phyloP scores from a whole-genome alignment of 1,140 invertebrate species.

The Laupala kohalensis region DNA sequence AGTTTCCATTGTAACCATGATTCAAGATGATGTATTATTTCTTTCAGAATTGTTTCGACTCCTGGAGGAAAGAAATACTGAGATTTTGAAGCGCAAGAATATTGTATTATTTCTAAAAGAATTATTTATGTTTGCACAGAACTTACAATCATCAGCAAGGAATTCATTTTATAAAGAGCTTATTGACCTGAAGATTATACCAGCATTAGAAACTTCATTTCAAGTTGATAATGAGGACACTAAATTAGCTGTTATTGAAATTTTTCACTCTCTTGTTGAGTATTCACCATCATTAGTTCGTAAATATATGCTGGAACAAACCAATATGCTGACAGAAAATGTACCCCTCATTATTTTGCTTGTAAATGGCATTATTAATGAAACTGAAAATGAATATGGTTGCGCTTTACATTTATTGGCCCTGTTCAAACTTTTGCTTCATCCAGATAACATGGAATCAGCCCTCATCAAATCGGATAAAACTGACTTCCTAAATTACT shows the following conservation, averaged over 20 bases:
- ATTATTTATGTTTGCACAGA: neutral
- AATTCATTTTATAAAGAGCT: neutral
- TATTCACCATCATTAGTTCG: neutral
- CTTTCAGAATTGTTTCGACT: neutral
- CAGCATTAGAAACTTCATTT: neutral
- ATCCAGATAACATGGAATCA: neutral
- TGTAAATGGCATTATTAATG: neutral
- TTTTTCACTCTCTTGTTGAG: neutral
- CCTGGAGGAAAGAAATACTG: neutral
- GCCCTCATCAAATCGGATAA: neutral
- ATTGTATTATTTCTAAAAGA: neutral
- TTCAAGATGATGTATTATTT: neutral
- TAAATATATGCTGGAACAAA: neutral
- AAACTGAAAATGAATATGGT: neutral
- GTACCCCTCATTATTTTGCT: neutral
- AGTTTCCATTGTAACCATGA: neutral
- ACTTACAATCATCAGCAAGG: neutral
- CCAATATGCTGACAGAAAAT: neutral
- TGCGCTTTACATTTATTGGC: neutral
- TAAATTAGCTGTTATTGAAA: neutral
- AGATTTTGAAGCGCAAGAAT: neutral
- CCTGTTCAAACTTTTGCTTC: neutral
- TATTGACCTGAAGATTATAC: neutral
- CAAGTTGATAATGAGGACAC: neutral
- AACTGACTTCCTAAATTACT: neutral